Conservation (phyloP, 2,113 vertebrate species). For the Oxygymnocypris stewartii region DNA sequence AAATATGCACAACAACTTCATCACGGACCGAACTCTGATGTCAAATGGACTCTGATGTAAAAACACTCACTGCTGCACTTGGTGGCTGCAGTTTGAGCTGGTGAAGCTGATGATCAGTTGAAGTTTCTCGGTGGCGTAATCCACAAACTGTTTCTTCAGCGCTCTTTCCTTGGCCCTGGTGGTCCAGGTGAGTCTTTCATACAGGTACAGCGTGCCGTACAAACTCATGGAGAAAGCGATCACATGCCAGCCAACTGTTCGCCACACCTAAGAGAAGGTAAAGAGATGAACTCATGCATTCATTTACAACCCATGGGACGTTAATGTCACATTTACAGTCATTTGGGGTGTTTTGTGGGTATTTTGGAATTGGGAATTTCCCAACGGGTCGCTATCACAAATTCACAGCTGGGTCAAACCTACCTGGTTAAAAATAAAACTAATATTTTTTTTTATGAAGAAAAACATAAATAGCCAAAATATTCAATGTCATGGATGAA, state of each 20-base stretch:
- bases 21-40: background rate
- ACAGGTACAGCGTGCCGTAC: conserved; percentile 89
- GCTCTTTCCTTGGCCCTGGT: conserved; percentile 88
- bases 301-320: background rate
- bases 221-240: conserved; percentile 84
- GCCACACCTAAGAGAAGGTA: conserved; percentile 79
- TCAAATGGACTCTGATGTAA: background rate
- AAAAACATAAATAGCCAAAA: no score
- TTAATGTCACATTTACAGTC: background rate
- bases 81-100: conserved; percentile 93
- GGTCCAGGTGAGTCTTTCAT: conserved; percentile 92
- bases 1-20: background rate
- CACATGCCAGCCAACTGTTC: conserved; percentile 87
- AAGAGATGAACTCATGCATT: background rate
- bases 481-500: no score
- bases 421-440: no score
- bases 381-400: no score
- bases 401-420: no score
- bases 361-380: background rate
- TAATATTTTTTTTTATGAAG: no score
- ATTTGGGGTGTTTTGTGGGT: background rate
- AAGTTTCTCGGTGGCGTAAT: conserved; percentile 90
- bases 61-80: conserved; percentile 92
- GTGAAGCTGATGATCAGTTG: conserved; percentile 93
- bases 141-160: conserved; percentile 95